Conservation (phyloP, 1,140 invertebrate species). For the Tetramorium parvispinum region DNA sequence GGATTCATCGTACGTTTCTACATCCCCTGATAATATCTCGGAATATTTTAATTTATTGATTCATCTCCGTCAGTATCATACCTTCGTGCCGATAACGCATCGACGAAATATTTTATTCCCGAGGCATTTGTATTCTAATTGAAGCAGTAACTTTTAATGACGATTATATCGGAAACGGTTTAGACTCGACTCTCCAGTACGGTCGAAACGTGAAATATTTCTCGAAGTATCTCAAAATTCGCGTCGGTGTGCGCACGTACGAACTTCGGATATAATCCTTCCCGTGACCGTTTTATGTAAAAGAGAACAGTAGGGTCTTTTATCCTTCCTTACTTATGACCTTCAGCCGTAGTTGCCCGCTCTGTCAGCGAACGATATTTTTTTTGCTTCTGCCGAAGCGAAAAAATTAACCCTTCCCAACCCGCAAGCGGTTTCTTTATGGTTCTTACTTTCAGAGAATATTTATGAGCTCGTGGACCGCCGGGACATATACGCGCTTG, state of each 20-base stretch:
- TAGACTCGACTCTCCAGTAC: neutral
- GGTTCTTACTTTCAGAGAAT: conserved; percentile 80
- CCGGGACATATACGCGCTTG: neutral
- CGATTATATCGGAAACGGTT: neutral
- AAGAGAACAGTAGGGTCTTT: conserved; percentile 71
- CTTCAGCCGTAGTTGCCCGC: conserved; percentile 55
- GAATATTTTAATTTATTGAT: conserved; percentile 31
- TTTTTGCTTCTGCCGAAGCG: conserved; percentile 56
- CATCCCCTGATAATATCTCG: neutral
- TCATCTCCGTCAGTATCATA: neutral
- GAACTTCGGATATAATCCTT: conserved; percentile 53
- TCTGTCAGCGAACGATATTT: conserved; percentile 55
- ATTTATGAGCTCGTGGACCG: conserved; percentile 82
- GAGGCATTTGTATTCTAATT: neutral
- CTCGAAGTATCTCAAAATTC: neutral
- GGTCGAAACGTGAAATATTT: neutral
- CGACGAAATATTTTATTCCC: conserved; percentile 12
- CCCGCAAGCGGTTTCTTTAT: conserved; percentile 84
- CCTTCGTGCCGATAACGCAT: neutral
- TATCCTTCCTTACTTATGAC: conserved; percentile 70
- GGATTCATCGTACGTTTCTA: neutral
- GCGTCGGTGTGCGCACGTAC: too few species aligned
- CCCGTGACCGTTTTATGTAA: conserved; percentile 62
- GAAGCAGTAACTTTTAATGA: conserved; percentile 21
- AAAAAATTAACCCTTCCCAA: conserved; percentile 82